Evolutionary conservation across 2,797 vertebrate species (phyloP), one percentile per base, ranked within the genome.

Genomic region (Acanthurus leucopareius): DNA sequence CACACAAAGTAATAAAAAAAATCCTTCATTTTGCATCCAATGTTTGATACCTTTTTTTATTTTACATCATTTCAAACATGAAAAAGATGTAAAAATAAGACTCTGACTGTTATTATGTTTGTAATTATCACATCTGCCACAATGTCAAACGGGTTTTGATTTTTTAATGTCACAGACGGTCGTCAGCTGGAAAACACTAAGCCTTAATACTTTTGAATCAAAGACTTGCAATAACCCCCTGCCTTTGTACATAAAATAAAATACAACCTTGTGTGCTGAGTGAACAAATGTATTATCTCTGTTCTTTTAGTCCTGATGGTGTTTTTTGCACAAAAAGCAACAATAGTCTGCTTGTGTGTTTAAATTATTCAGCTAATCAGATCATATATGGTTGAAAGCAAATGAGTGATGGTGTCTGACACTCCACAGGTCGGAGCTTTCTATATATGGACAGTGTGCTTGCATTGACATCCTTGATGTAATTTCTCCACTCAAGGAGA

Each of bases 401-500:
- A 78, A 79, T 49, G 42, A 70, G 22, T 63, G 69, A 89, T 82
- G 56, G 32, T 42, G 66, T 74, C 28, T 86, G 86, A 88, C 86
- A 75, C 59, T 54, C 22, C 64, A 78, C 86, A 89, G 87, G 87
- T 92, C 86, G 42, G 25, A 61, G 57, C 61, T 73, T 84, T 85
- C 52, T 87, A 69, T 82, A 77, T 75, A 69, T 62, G 67, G 77
- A 59, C 44, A 70, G 49, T 83, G 82, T 70, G 35, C 75, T 79
- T 65, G 47, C 72, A 73, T 88, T 89, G 87, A 91, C 87, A 85
- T 91, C 86, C 76, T 77, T 72, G 61, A 90, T 92, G 86, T 66
- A 75, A 89, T 91, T 91, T 87, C 78, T 88, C 85, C 89, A 89
- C 86, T 86, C n/a, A 58, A 85, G 87, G 78, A 88, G 75, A 92